Conservation (phyloP, 35 echinoderm and acorn worm species). For the Heliocidaris tuberculata region DNA sequence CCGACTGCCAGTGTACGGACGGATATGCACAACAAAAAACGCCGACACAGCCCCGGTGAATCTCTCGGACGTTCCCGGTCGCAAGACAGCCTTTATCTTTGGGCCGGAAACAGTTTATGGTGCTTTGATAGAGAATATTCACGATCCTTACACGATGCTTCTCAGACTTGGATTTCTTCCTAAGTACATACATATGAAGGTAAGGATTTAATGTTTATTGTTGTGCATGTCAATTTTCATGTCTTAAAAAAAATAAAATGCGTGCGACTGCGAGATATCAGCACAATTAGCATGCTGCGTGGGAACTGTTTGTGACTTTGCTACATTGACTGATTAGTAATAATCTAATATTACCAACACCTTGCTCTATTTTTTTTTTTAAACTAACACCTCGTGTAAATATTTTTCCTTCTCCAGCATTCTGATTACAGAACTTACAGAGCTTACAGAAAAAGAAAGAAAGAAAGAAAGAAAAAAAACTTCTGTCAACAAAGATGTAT, state of each 20-base stretch:
- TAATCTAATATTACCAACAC: background rate
- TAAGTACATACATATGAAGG: constrained; percentile 91
- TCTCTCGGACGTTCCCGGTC: constrained; percentile 50
- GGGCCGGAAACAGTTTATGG: constrained; percentile 68
- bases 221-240: too few relatives aligned
- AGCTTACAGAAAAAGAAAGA: too few relatives aligned
- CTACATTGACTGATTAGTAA: background rate
- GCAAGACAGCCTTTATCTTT: constrained; percentile 86
- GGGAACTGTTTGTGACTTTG: too few relatives aligned
- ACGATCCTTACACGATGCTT: constrained; percentile 68
- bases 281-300: background rate
- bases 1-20: constrained; percentile 58
- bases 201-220: background rate
- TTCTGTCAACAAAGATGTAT: too few relatives aligned
- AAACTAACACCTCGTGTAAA: too few relatives aligned
- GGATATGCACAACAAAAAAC: constrained; percentile 71
- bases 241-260: too few relatives aligned
- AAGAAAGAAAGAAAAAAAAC: too few relatives aligned
- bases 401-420: too few relatives aligned
- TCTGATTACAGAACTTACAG: too few relatives aligned
- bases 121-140: constrained; percentile 44
- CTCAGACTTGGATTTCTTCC: constrained; percentile 80
- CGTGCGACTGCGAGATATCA: background rate
- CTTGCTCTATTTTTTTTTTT: too few relatives aligned
- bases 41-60: constrained; percentile 33